Percentiles rank a stretch among this genome's conserved stretches.
Evolutionary conservation across 2,888 invertebrate species (phyloP).

Genomic region (Drosophila heteroneura): DNA sequence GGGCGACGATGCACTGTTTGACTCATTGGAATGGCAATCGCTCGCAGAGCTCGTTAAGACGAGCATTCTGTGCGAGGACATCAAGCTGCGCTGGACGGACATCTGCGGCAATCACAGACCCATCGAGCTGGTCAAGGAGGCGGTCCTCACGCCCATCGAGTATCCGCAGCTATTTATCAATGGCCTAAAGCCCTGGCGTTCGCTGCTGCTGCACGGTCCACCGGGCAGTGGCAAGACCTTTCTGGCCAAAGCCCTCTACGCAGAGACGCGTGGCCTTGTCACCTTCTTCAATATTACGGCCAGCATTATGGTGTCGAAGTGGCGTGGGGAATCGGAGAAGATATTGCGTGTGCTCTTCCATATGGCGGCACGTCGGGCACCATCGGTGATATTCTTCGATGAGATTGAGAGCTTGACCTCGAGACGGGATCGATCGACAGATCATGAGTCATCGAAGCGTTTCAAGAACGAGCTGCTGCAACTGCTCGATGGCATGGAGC

Average conservation of each 20-base stretch:
- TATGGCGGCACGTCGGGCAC: slow-evolving; percentile 93
- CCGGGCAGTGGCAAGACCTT: slow-evolving; percentile 93
- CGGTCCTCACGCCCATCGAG: slow-evolving; percentile 92
- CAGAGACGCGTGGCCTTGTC: slow-evolving; percentile 89
- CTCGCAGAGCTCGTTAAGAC: slow-evolving; percentile 85
- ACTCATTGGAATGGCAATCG: slow-evolving; percentile 80
- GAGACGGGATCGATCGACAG: slow-evolving; percentile 87
- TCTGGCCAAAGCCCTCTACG: slow-evolving; percentile 94
- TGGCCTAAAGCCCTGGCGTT: slow-evolving; percentile 93
- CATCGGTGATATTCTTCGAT: slow-evolving; percentile 96
- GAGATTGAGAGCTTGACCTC: slow-evolving; percentile 95
- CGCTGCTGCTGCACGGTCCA: slow-evolving; percentile 88
- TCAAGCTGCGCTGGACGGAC: slow-evolving; percentile 92
- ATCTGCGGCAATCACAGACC: slow-evolving; percentile 91
- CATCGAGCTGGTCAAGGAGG: slow-evolving; percentile 93
- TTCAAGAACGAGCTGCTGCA: slow-evolving; percentile 95
- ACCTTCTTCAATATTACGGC: slow-evolving; percentile 97
- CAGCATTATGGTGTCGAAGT: slow-evolving; percentile 96
- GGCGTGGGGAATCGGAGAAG: slow-evolving; percentile 98
- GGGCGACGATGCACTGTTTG: slow-evolving; percentile 68
- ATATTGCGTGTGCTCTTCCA: slow-evolving; percentile 95
- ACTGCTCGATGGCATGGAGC: slow-evolving; percentile 92
- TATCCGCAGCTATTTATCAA: slow-evolving; percentile 91
- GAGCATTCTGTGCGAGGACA: slow-evolving; percentile 85
- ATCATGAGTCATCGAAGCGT: slow-evolving; percentile 94